Percentiles rank a stretch among this genome's conserved stretches.
phyloP scores from a whole-genome alignment of 2,113 vertebrate species.

The Bambusicola thoracicus region DNA sequence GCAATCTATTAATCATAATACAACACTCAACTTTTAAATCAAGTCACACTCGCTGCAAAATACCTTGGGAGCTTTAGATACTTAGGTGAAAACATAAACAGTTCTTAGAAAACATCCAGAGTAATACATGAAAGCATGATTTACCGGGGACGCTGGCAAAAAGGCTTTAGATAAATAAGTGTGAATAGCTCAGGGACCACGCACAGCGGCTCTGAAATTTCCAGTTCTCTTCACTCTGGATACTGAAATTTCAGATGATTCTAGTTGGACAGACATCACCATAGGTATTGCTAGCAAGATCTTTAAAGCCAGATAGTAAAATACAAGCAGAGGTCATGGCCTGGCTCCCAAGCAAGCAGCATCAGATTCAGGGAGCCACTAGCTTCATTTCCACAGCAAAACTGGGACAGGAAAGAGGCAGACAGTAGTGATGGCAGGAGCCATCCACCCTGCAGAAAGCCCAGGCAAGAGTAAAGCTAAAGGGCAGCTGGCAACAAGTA shows the following conservation, averaged over 20 bases:
- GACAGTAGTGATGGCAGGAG: background rate
- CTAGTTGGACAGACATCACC: background rate
- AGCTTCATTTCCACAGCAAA: background rate
- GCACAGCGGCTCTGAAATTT: conserved; percentile 27
- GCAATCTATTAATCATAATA: background rate
- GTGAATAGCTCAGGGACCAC: conserved; percentile 11
- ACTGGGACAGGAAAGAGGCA: background rate
- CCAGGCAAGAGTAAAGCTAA: background rate
- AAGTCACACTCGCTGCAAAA: background rate
- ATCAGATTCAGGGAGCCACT: background rate
- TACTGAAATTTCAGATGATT: background rate
- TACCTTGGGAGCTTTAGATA: background rate
- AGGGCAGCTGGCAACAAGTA: background rate
- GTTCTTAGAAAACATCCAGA: background rate
- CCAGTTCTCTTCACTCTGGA: background rate
- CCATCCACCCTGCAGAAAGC: background rate
- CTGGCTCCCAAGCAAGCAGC: background rate
- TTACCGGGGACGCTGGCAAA: background rate
- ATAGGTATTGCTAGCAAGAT: background rate
- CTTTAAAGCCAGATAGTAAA: background rate
- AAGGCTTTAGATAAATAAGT: conserved; percentile 24
- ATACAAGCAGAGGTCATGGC: background rate
- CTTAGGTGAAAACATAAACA: background rate
- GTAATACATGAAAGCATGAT: background rate
- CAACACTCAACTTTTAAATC: background rate